These are phyloP conservation scores for Sisyra terminalis DNA, from an alignment of 2,888 invertebrate genomes.

Conservation along the genomic window DNA sequence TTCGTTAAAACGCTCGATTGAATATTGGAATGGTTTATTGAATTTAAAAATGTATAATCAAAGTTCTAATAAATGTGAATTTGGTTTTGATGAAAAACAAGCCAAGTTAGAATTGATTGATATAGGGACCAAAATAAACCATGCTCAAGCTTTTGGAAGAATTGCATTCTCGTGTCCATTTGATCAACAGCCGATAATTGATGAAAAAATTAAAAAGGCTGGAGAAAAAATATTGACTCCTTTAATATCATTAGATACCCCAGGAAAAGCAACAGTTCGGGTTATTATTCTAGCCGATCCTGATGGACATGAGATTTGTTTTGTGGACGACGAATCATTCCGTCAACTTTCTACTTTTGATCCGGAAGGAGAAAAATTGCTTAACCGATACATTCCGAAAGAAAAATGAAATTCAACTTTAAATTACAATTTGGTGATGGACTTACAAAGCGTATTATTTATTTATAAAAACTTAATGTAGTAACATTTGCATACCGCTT, in stretches of 20 bases:
- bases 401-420: constrained; percentile 31
- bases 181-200: constrained; percentile 57
- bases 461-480: too few relatives aligned
- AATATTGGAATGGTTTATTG: constrained; percentile 73
- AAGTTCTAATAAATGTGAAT: constrained; percentile 37
- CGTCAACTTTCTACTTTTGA: constrained; percentile 74
- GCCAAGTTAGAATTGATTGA: constrained; percentile 60
- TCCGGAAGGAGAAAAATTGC: constrained; percentile 58
- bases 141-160: constrained; percentile 83
- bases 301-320: constrained; percentile 95
- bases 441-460: neutral
- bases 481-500: too few relatives aligned
- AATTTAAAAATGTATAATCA: constrained; percentile 53
- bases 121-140: constrained; percentile 52
- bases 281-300: constrained; percentile 96
- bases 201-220: constrained; percentile 51
- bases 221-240: constrained; percentile 72
- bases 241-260: constrained; percentile 83
- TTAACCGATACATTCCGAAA: constrained; percentile 57
- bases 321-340: constrained; percentile 94
- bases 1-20: constrained; percentile 53
- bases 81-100: constrained; percentile 59
- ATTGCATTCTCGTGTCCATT: constrained; percentile 86
- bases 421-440: neutral
- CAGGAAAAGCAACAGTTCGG: constrained; percentile 90